phyloP scores from a whole-genome alignment of 1,140 invertebrate species.

The Phthorimaea operculella region DNA sequence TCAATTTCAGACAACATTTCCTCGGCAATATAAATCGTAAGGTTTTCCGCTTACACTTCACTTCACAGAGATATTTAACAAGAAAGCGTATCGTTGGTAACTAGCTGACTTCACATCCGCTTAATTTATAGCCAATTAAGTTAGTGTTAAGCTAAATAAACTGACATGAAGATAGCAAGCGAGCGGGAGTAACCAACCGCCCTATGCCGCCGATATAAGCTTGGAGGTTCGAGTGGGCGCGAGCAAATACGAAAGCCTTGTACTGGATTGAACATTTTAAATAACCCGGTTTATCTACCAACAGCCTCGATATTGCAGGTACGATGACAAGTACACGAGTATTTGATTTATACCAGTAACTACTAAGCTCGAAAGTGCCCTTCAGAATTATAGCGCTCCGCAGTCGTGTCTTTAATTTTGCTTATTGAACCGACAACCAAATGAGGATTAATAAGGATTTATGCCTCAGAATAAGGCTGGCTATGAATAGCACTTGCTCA shows the following conservation, averaged over 20 bases:
- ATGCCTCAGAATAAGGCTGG: conserved; percentile 17
- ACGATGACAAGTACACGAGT: conserved; percentile 40
- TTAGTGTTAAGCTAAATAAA: conserved; percentile 56
- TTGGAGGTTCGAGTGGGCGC: conserved; percentile 18
- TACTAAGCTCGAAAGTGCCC: conserved; percentile 26
- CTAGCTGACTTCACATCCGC: conserved; percentile 37
- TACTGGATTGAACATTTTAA: conserved; percentile 23
- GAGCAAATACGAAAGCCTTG: conserved; percentile 13
- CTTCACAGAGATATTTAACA: background rate
- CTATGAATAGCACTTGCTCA: background rate
- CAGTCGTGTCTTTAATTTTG: conserved; percentile 32
- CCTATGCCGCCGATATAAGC: conserved; percentile 10
- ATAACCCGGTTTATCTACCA: conserved; percentile 29
- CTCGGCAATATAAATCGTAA: too few relatives aligned
- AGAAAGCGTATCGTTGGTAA: conserved; percentile 34
- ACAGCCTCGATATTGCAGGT: conserved; percentile 27
- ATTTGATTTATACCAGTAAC: conserved; percentile 43
- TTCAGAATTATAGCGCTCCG: conserved; percentile 28
- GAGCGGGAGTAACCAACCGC: conserved; percentile 30
- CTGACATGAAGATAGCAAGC: conserved; percentile 44
- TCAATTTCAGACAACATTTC: too few relatives aligned
- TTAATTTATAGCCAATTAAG: conserved; percentile 65
- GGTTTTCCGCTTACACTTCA: too few relatives aligned
- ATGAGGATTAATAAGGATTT: conserved; percentile 54
- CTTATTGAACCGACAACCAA: conserved; percentile 45